Base-by-base conservation (phyloP, 1,140 invertebrate species). In the Neodiprion lecontei region DNA sequence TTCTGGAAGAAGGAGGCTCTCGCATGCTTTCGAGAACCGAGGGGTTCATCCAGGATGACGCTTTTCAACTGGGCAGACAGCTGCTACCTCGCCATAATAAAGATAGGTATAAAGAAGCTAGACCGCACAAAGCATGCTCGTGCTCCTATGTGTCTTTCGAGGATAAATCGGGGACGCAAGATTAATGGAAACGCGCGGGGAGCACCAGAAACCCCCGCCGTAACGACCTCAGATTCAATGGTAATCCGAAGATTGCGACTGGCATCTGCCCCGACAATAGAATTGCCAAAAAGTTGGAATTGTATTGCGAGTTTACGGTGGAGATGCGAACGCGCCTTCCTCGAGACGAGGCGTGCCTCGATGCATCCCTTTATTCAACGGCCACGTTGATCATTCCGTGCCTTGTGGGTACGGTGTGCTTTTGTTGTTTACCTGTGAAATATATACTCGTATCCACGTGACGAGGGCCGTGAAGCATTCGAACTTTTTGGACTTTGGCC, bases 141-240 rank as follows among this genome's bases (percentile, higher is more conserved):
- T 79, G 78, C 78, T 79, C 75, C 72, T 76, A 75, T 75, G 76
- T 74, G 76, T 77, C 81, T 84, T 78, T 78, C 78, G 74, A 77
- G 80, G 83, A 84, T 84, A 82, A 85, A 85, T 84, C 80, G 82
- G 81, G 77, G 80, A 82, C 81, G 81, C 79, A 82, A 84, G 84
- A 85, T 85, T 84, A 85, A 83, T 83, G 81, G 79, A 69, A 14
- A 7, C 77, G 70, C 70, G 76, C 77, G 17, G 67, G 28, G 28
- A 67, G 53, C 48, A 48, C 40, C 1, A 61, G 10, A 48, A 72
- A 28, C 74, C 9, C 28, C 48, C 21, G 9, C 17, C 61, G 7
- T 61, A 72, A 23, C 21, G 69, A 75, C 71, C 70, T 75, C n/a
- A 75, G 72, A 67, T 75, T 75, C 71, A 75, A 75, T 72, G 61